Conservation (phyloP, 2,113 vertebrate genomes). For the Bungarus multicinctus region DNA sequence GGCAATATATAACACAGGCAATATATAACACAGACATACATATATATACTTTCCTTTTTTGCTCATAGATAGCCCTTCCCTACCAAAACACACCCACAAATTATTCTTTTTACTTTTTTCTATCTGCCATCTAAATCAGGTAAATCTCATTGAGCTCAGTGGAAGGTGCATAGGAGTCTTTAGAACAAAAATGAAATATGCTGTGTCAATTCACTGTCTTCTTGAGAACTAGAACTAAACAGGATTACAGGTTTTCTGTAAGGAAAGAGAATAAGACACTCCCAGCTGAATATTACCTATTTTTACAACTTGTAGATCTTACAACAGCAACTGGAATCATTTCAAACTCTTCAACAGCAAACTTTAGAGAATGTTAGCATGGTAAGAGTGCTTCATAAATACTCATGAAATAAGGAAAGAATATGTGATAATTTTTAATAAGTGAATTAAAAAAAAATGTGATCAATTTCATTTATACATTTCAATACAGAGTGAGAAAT, state of each 20-base stretch:
- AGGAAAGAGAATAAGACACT: not conserved
- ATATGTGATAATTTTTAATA: not conserved
- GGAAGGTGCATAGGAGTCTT: not conserved
- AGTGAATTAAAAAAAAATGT: not conserved
- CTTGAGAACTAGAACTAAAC: not conserved
- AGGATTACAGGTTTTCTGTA: not conserved
- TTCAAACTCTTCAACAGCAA: conserved; percentile 63
- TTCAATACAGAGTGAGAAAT: not conserved
- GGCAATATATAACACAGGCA: no score
- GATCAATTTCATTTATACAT: not conserved
- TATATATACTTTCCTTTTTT: no score
- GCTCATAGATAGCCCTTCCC: not conserved
- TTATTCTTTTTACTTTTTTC: not conserved
- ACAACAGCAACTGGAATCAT: conserved; percentile 62
- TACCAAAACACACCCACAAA: not conserved
- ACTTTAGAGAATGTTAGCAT: conserved; percentile 59
- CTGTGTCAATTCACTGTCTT: not conserved
- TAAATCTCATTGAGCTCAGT: not conserved
- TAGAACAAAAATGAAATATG: not conserved
- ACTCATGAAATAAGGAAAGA: not conserved
- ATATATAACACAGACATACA: not conserved
- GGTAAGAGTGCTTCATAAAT: conserved; percentile 46
- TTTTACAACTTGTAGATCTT: conserved; percentile 51
- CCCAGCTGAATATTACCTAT: not conserved
- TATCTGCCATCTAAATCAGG: no score